Evolutionary conservation across 2,888 invertebrate genomes (phyloP), one percentile per base, ranked within the genome.

Genomic region (Andrena marginata): DNA sequence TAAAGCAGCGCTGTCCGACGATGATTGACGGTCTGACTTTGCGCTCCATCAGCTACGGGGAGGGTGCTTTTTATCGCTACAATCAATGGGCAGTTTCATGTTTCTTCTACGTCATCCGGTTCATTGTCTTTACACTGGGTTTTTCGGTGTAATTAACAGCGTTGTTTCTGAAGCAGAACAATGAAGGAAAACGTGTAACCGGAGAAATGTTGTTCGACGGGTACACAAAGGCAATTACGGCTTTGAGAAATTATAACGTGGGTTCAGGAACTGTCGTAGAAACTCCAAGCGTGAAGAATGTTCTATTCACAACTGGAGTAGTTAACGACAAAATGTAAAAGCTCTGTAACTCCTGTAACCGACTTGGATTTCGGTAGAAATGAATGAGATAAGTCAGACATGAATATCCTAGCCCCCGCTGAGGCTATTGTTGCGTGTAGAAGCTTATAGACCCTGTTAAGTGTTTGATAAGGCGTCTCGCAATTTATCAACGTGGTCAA

Each of bases 1-100:
- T 74, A 16, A 63, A 65, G 33, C 59, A 48, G 26, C 71, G 29
- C 51, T 62, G 23, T 67, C 65, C 62, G 35, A 20, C 23, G 49
- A 75, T 83, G 78, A 83, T 83, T 54, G 78, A 82, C 78, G 83
- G 63, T 68, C 31, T 51, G 64, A 72, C 70, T 73, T 73, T 33
- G 26, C 23, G 75, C 56, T 29, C 60, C 35, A 76, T 76, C 75
- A 76, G 62, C 56, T 51, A 49, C 23, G 63, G 48, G 35, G 33
- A 62, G 20, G 26, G 13, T 29, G 62, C 63, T 68, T 82, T 82
- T 76, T 76, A 68, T 71, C 67, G 51, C 48, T 31, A 16, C 31
- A 2, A 8, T 23, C 42, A 65, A 49, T 65, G 33, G n/a, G n/a
- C 35, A 64, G 42, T 35, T 65, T 60, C 16, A 8, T 26, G 51